phyloP scores from a whole-genome alignment of 1,140 invertebrate genomes.

The Anastrepha obliqua region DNA sequence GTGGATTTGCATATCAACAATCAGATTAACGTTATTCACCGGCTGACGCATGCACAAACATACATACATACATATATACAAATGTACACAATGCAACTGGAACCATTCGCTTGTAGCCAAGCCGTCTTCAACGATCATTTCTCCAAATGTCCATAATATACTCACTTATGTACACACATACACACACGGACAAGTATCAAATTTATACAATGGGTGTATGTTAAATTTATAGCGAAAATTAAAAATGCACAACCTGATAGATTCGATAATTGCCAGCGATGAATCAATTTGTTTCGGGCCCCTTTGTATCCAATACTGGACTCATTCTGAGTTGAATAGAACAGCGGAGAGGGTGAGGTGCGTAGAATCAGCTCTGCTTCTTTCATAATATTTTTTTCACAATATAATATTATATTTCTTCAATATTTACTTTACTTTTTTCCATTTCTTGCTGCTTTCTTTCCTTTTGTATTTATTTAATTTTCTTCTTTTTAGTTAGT shows the following conservation, averaged over 20 bases:
- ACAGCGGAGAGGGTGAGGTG: no score
- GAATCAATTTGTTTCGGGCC: not conserved
- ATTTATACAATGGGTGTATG: not conserved
- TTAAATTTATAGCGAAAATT: slow-evolving; percentile 17
- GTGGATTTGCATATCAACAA: slow-evolving; percentile 23
- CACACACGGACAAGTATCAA: not conserved
- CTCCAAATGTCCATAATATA: not conserved
- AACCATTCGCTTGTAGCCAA: not conserved
- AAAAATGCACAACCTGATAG: not conserved
- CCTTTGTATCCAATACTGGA: not conserved
- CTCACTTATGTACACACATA: not conserved
- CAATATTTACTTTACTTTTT: not conserved
- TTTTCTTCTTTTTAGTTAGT: not conserved
- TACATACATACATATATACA: not conserved
- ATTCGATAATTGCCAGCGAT: slow-evolving; percentile 1
- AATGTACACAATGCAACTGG: not conserved
- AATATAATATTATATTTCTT: not conserved
- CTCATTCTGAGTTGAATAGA: no score
- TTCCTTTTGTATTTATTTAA: not conserved
- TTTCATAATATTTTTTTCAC: not conserved
- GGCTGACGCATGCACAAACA: not conserved
- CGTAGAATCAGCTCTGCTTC: not conserved
- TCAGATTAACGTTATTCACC: not conserved
- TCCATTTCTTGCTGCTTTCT: not conserved
- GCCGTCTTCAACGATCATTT: not conserved